Conservation (phyloP, 2,113 vertebrate species). For the Sander vitreus region DNA sequence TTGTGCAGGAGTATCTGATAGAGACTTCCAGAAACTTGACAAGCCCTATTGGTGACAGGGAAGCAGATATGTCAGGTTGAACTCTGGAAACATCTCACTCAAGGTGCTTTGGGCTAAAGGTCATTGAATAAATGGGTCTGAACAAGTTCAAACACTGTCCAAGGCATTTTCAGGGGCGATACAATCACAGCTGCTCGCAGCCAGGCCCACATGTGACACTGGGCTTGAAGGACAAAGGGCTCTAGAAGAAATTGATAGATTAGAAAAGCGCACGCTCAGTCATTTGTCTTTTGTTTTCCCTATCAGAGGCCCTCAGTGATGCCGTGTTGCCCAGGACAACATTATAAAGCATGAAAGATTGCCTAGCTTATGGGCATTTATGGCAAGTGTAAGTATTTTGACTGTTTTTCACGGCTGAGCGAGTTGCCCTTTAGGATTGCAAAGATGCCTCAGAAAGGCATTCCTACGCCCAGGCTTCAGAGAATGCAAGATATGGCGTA, state of each 20-base stretch:
- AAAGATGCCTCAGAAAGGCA: constrained; percentile 57
- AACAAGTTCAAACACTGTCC: constrained; percentile 58
- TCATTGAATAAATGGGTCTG: constrained; percentile 64
- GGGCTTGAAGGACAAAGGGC: constrained; percentile 77
- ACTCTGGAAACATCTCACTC: constrained; percentile 57
- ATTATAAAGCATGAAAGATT: constrained; percentile 82
- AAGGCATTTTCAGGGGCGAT: constrained; percentile 43
- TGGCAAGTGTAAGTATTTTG: constrained; percentile 78
- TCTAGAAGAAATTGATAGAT: constrained; percentile 77
- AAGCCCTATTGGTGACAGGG: constrained; percentile 28
- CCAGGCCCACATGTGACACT: constrained; percentile 39
- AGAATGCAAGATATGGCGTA: constrained; percentile 57
- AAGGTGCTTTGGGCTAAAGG: constrained; percentile 68
- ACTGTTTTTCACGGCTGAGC: constrained; percentile 78
- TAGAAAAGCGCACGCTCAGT: constrained; percentile 75
- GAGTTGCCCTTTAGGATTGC: constrained; percentile 79
- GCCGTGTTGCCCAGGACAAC: constrained; percentile 63
- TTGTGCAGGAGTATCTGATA: not conserved
- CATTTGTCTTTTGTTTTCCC: constrained; percentile 81
- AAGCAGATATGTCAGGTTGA: constrained; percentile 47
- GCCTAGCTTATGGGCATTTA: constrained; percentile 77
- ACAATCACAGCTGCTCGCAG: constrained; percentile 52
- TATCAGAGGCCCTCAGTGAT: constrained; percentile 72
- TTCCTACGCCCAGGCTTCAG: constrained; percentile 56
- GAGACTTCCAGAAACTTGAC: constrained; percentile 57